phyloP scores from a whole-genome alignment of 1,140 invertebrate species.

The Euwallacea similis region DNA sequence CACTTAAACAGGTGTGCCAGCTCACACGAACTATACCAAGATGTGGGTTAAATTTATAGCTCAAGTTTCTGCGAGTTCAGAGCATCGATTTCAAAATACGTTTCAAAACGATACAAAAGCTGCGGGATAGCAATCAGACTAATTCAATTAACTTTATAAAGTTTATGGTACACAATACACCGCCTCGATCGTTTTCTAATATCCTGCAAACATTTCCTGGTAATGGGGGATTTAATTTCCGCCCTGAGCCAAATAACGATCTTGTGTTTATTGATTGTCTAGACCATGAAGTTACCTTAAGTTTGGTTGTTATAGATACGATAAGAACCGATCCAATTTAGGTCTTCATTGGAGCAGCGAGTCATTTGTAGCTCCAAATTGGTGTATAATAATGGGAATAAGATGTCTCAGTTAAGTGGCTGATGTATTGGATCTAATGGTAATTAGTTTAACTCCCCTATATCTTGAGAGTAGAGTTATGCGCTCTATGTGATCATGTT shows the following conservation, averaged over 20 bases:
- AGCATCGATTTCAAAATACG: background rate
- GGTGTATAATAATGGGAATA: no score
- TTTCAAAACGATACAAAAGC: background rate
- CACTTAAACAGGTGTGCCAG: constrained; percentile 29
- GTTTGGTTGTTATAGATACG: constrained; percentile 22
- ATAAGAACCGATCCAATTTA: constrained; percentile 14
- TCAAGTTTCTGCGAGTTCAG: constrained; percentile 12
- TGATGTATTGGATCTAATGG: no score
- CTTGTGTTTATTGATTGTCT: constrained; percentile 35
- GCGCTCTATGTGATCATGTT: no score
- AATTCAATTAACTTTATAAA: no score
- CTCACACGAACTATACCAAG: constrained; percentile 13
- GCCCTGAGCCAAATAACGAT: constrained; percentile 27
- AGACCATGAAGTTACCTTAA: constrained; percentile 3
- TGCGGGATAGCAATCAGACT: background rate
- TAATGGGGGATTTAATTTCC: constrained; percentile 44
- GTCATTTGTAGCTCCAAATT: no score
- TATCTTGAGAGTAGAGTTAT: no score
- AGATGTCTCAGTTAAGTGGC: no score
- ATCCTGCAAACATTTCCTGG: constrained; percentile 37
- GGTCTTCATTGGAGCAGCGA: background rate
- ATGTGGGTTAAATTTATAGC: constrained; percentile 26
- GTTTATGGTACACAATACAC: background rate
- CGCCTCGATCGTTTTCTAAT: constrained; percentile 22
- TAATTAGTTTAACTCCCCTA: no score